A percentile compares a stretch with the other conserved stretches of the same genome.
Evolutionary conservation across 2,797 vertebrate genomes (phyloP).

Genomic region (Okamejei kenojei): DNA sequence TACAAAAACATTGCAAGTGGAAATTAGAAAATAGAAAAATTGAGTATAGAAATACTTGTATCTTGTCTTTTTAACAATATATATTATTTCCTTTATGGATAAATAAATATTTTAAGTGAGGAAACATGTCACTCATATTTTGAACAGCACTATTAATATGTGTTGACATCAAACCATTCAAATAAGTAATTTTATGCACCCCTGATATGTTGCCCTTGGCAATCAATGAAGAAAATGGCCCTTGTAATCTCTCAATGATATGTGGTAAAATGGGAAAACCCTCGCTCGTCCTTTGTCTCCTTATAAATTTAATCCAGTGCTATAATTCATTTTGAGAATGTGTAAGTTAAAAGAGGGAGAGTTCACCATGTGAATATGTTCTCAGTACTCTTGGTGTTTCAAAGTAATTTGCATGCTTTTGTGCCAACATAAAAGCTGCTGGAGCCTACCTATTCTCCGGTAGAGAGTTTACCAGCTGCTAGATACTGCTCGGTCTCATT

Average conservation of each 20-base stretch:
- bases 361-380: conserved; percentile 92
- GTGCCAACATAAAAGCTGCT: conserved; percentile 85
- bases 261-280: conserved; percentile 37
- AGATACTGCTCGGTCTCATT: conserved; percentile 91
- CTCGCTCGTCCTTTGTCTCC: conserved; percentile 44
- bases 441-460: conserved; percentile 80
- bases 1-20: background rate
- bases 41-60: background rate
- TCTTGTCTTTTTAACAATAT: background rate
- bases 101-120: background rate
- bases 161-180: background rate
- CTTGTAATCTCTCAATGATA: conserved; percentile 2
- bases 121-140: background rate
- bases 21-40: background rate
- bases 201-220: background rate
- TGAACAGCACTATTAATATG: background rate
- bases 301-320: conserved; percentile 54
- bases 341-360: conserved; percentile 49
- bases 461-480: conserved; percentile 98
- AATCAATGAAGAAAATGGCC: background rate
- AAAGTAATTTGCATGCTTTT: conserved; percentile 98
- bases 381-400: conserved; percentile 90
- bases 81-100: background rate
- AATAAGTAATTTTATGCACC: background rate
- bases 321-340: conserved; percentile 63